These are phyloP conservation scores for Mormyrus iriodes DNA, from an alignment of 2,113 vertebrate species.

Conservation along the genomic window DNA sequence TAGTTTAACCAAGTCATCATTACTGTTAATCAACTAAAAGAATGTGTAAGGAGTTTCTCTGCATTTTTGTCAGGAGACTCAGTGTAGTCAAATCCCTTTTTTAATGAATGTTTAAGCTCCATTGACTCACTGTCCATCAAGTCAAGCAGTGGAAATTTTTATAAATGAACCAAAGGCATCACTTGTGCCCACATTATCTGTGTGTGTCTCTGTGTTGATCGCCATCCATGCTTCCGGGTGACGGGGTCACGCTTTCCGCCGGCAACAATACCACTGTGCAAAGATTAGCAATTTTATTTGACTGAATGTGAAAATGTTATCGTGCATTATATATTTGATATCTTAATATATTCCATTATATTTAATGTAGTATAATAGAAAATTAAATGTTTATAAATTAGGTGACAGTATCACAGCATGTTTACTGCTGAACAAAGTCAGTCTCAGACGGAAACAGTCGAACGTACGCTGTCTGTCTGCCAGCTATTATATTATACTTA, in stretches of 20 bases:
- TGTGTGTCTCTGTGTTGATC: neutral
- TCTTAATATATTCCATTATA: neutral
- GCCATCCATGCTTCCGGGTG: neutral
- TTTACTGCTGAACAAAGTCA: neutral
- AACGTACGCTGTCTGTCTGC: neutral
- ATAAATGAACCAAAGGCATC: constrained; percentile 16
- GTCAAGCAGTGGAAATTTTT: constrained; percentile 42
- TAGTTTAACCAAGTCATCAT: constrained; percentile 57
- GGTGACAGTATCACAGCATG: neutral
- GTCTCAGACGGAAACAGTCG: neutral
- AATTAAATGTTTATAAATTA: neutral
- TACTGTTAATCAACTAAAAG: constrained; percentile 64
- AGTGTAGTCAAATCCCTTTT: constrained; percentile 37
- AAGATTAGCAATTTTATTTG: neutral
- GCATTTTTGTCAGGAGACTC: constrained; percentile 26
- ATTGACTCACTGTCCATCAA: constrained; percentile 31
- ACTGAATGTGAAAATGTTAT: neutral
- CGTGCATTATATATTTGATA: neutral
- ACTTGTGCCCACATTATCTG: neutral
- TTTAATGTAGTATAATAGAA: neutral
- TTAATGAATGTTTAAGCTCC: constrained; percentile 43
- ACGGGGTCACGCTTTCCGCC: neutral
- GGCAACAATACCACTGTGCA: neutral
- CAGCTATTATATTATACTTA: too few species aligned
- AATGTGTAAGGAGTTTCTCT: constrained; percentile 52